These are phyloP conservation scores for Gymnothorax reevesii DNA, from an alignment of 2,797 vertebrate genomes.

Conservation along the genomic window DNA sequence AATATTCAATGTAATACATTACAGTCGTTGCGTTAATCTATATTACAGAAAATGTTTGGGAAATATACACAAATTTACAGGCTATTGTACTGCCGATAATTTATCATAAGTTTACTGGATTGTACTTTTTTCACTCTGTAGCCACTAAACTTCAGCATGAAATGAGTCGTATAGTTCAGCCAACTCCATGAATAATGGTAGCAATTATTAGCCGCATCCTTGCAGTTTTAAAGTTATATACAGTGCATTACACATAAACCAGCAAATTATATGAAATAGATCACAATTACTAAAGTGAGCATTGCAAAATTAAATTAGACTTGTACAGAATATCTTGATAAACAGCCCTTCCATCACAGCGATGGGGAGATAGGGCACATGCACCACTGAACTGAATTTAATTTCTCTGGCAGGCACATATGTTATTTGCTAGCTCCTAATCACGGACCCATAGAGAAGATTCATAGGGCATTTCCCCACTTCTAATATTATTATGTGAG, in stretches of 20 bases:
- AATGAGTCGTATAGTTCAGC: not conserved
- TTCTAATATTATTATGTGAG: not conserved
- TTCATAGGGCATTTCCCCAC: not conserved
- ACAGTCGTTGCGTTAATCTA: not conserved
- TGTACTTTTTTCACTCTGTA: not conserved
- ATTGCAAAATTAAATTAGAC: not conserved
- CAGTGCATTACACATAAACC: not conserved
- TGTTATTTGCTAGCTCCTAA: not conserved
- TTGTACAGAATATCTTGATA: not conserved
- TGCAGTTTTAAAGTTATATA: not conserved
- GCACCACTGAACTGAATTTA: not conserved
- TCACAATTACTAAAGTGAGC: not conserved
- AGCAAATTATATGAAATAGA: not conserved
- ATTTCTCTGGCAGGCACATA: conserved; percentile 1
- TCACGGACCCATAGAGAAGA: not conserved
- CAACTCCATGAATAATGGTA: not conserved
- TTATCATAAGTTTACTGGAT: not conserved
- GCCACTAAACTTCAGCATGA: not conserved
- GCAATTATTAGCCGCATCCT: not conserved
- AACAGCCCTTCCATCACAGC: not conserved
- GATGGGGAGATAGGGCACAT: not conserved
- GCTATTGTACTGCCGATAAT: not conserved
- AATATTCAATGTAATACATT: not conserved
- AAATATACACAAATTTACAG: not conserved
- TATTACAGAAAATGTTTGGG: not conserved